Evolutionary conservation across 1,140 invertebrate genomes (phyloP), one percentile per base, ranked within the genome.

Genomic region (Penaeus japonicus): DNA sequence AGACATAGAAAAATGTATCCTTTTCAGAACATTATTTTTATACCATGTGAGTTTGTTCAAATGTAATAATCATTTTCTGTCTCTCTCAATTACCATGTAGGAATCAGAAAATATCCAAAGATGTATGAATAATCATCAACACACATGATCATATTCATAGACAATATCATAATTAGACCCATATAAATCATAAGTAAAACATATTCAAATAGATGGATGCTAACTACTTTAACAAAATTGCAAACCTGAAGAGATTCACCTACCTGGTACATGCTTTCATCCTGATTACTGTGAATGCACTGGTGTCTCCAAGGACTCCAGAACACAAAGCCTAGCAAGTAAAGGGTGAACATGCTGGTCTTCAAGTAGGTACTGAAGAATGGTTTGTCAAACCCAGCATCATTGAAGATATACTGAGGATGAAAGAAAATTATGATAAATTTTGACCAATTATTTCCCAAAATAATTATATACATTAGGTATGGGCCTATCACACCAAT

Each of bases 361-460:
- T 97, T 97, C 55, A 97, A 93, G 92, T 97, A 98, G 12, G 97
- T 97, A 90, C 94, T 97, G 92, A 97, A 98, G 93, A 97, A 97
- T 84, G 97, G 96, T 91, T 97, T 97, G 91, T 96, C 94, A 92
- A 95, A 97, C 30, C 95, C 93, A 91, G 95, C 95, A 93, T 96
- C 94, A 90, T 95, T 94, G 91, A 97, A 97, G 78, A 97, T 95
- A 93, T 96, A 97, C 96, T 98, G 93, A 82, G 95, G 94, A 86
- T 77, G 82, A 92, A 91, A 85, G 35, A 27, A 85, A 70, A 82
- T 87, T 78, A 57, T 77, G 39, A 87, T 35, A 79, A 78, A 7
- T 30, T 55, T 53, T 79, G 18, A 87, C n/a, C 77, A 62, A 0
- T 73, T 55, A 89, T 20, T 53, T 89, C 32, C 24, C 88, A 59